Percentiles rank a stretch among this genome's conserved stretches.
These are phyloP conservation scores for Cotesia glomerata DNA, from an alignment of 1,140 invertebrate species.

Conservation along the genomic window DNA sequence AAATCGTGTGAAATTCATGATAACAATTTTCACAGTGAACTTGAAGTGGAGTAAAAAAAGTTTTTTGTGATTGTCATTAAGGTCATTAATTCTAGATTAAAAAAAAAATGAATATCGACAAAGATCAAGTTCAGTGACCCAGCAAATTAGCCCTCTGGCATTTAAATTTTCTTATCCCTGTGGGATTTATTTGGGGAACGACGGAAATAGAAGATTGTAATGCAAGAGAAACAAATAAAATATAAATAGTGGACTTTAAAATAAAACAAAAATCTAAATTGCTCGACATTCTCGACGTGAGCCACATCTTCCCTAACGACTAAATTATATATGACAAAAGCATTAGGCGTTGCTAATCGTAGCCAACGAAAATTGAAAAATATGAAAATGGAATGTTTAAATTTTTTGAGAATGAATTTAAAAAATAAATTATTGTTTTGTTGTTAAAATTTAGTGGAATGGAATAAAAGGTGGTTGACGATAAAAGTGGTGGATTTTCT, in stretches of 20 bases:
- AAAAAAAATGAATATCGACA: not conserved
- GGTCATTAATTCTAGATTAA: not conserved
- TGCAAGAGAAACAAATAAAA: constrained; percentile 14
- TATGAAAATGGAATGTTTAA: no score
- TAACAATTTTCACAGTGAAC: no score
- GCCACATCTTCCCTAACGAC: not conserved
- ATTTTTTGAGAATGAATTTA: no score
- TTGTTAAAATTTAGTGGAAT: not conserved
- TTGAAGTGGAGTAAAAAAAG: not conserved
- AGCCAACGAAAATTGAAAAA: not conserved
- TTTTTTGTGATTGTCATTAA: not conserved
- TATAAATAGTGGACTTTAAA: not conserved
- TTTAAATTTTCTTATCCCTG: constrained; percentile 5
- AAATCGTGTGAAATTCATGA: no score
- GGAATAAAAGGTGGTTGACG: not conserved
- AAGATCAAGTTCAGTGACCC: constrained; percentile 13
- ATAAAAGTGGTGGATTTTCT: not conserved
- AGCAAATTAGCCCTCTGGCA: not conserved
- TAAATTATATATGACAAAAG: not conserved
- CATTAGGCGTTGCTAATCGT: not conserved
- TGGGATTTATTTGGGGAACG: constrained; percentile 20
- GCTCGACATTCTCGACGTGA: not conserved
- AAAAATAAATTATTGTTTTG: no score
- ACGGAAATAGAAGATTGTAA: not conserved
- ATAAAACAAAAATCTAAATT: constrained; percentile 4